Base-by-base conservation (phyloP, 2,113 vertebrate species). In the Takifugu flavidus region DNA sequence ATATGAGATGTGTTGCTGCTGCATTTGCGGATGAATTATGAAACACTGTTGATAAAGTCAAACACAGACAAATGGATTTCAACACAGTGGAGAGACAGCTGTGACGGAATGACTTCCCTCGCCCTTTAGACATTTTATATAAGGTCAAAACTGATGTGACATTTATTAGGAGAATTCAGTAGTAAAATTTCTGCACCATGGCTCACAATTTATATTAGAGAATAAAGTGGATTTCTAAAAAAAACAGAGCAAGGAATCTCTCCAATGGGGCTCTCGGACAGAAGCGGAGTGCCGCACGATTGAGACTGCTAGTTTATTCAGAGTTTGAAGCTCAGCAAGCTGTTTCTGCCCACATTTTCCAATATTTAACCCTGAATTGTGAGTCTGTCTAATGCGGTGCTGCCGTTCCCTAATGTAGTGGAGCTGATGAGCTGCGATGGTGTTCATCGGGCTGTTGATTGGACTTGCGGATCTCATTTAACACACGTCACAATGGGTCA, bases 171-270 rank as follows among this genome's bases (percentile, higher is more conserved):
- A 20, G 50, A 46, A 47, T 59, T 64, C 13, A 13, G 27, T 14
- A 34, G 10, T 56, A 47, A 44, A 54, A 29, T 65, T 65, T 50
- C 60, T 28, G 54, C 56, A 14, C 51, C 59, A 43, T 8, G 29
- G 8, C 6, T 29, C 49, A 0, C 14, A 26, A 68, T 62, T 74
- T 53, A 52, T 50, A 63, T 68, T 68, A 71, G 46, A 59, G 67
- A 63, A n/a, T 28, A 12, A 25, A 75, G 62, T 55, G 72, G 65
- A 53, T 67, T 62, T 42, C 20, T 70, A 70, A 74, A 74, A 59
- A 67, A 65, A 67, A 52, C 28, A 34, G 12, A 62, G 53, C 3
- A 7, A 39, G 47, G 53, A 46, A 43, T 31, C n/a, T 1, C 10
- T 5, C 3, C 6, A 53, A 34, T 14, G 6, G 27, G 12, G 27